Base-by-base conservation (phyloP, 2,888 invertebrate species). In the Tetrapedia diversipes region DNA sequence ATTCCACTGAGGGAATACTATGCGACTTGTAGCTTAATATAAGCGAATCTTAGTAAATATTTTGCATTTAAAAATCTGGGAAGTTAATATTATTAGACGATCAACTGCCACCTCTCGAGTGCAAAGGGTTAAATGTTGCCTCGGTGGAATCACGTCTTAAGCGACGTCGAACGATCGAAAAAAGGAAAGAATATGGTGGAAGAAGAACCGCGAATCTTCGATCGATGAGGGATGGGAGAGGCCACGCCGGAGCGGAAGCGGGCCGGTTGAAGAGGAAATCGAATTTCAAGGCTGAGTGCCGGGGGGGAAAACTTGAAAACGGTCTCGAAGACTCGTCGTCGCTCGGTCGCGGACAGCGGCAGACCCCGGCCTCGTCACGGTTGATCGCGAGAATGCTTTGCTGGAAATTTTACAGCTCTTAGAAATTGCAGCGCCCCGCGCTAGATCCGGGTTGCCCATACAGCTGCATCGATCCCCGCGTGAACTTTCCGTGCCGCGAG, bases 291-390 rank as follows among this genome's bases (percentile, higher is more conserved):
- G 57, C 66, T 61, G 80, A 74, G 59, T 61, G 74, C 37, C 65
- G 66, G 53, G 54, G 54, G 10, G 69, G 60, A 64, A 83, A 80
- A 75, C 74, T 80, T 80, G 76, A 70, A 82, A 77, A 80, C 70
- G 74, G 77, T 80, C 78, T 82, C 77, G 51, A 74, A 65, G 75
- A 83, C 77, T 82, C 75, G 77, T 73, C 60, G 71, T 80, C n/a
- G n/a, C n/a, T 81, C 70, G 71, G 60, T 64, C 64, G 66, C 45
- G 54, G 65, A 14, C 41, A 59, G 19, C 24, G 14, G 16, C 19
- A 32, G 45, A 19, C 2, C 4, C 19, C n/a, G n/a, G 19, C 4
- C 14, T 59, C 22, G 19, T 47, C 22, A 16, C 1, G 10, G 11
- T 6, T 22, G 24, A 60, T 47, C 2, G 43, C 24, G 4, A 8